These are phyloP conservation scores for Zingel zingel DNA, from an alignment of 2,113 vertebrate species.

Conservation along the genomic window DNA sequence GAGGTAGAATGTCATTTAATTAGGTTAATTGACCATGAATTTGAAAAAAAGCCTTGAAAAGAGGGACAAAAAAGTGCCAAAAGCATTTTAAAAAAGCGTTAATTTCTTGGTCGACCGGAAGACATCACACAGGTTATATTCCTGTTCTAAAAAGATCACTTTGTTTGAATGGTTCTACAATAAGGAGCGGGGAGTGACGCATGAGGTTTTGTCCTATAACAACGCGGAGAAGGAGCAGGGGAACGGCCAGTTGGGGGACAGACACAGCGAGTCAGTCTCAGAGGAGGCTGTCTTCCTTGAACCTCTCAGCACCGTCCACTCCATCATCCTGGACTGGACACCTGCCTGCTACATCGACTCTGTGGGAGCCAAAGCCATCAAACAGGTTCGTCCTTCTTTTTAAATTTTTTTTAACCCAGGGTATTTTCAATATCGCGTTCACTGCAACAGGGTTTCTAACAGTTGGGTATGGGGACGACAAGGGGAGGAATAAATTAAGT, in stretches of 20 bases:
- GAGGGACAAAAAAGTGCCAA: too few species aligned
- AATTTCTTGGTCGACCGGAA: too few species aligned
- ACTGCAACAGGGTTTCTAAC: background rate
- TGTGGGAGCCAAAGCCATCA: conserved; percentile 93
- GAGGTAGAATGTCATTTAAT: too few species aligned
- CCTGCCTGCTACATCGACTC: conserved; percentile 94
- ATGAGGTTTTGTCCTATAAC: conserved; percentile 80
- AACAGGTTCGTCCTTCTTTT: conserved; percentile 77
- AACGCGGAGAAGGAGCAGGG: conserved; percentile 47
- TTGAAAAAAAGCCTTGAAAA: too few species aligned
- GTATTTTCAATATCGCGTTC: background rate
- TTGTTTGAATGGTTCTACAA: conserved; percentile 70
- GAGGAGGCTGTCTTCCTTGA: conserved; percentile 87
- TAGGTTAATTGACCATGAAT: too few species aligned
- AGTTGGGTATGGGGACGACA: background rate
- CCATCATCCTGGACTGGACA: conserved; percentile 93
- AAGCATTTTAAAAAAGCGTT: too few species aligned
- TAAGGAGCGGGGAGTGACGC: conserved; percentile 82
- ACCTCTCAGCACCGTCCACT: conserved; percentile 80
- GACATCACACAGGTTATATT: too few species aligned
- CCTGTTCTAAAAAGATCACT: rapidly evolving
- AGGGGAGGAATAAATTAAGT: background rate
- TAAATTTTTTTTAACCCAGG: background rate
- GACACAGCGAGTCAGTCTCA: conserved; percentile 55
- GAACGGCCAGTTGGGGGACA: conserved; percentile 82